Conservation (phyloP, 2,888 invertebrate genomes). For the Apodemia duryi region DNA sequence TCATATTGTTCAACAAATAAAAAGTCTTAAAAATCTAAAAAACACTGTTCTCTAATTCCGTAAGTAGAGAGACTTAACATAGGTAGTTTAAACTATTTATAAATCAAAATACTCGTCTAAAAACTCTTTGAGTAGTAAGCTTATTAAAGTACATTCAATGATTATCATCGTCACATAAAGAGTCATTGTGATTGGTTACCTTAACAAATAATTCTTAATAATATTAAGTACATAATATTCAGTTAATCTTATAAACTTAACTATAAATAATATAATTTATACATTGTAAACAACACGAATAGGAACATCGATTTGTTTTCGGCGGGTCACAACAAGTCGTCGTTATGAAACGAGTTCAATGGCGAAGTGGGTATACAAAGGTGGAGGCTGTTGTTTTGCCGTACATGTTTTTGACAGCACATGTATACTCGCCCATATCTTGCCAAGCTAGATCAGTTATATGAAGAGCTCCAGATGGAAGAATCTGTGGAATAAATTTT, state of each 20-base stretch:
- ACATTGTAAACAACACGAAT: constrained; percentile 1
- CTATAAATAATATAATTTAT: background rate
- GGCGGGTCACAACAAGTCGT: constrained; percentile 1
- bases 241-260: background rate
- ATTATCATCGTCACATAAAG: background rate
- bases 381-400: constrained; percentile 82
- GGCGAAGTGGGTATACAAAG: constrained; percentile 84
- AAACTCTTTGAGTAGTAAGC: background rate
- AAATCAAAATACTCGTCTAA: background rate
- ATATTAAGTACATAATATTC: constrained; percentile 6
- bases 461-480: constrained; percentile 68
- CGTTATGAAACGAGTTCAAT: constrained; percentile 27
- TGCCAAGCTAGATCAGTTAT: constrained; percentile 85
- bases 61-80: no score
- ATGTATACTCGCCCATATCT: constrained; percentile 91
- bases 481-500: no score
- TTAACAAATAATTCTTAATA: background rate
- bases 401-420: constrained; percentile 83
- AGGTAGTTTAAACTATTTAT: no score
- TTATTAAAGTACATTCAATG: background rate
- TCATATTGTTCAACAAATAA: background rate
- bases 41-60: no score
- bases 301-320: constrained; percentile 9
- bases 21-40: background rate
- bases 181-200: background rate